These are phyloP conservation scores for Periparus ater DNA, from an alignment of 2,797 vertebrate species.

Conservation along the genomic window DNA sequence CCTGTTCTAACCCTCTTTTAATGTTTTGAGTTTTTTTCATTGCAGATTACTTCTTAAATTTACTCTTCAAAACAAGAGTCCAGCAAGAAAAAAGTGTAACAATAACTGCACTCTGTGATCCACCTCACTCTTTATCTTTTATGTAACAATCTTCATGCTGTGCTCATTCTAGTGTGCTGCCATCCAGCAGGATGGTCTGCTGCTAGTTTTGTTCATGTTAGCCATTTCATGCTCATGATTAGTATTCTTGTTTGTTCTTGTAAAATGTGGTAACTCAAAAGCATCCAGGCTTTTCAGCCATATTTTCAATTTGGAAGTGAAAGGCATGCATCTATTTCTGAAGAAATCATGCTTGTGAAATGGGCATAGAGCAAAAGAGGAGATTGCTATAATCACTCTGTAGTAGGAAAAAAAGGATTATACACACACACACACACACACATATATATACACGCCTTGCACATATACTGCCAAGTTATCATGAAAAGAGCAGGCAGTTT, in stretches of 20 bases:
- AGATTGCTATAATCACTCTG: not conserved
- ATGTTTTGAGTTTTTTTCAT: not conserved
- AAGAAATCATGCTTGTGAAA: not conserved
- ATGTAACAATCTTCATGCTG: not conserved
- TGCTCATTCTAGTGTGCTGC: not conserved
- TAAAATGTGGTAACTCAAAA: not conserved
- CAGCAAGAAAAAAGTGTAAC: not conserved
- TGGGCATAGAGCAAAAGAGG: not conserved
- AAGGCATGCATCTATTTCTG: not conserved
- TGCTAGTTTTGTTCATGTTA: not conserved
- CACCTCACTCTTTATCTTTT: not conserved
- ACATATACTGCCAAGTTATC: not conserved
- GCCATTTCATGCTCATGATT: not conserved
- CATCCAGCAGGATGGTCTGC: not conserved
- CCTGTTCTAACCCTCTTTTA: not conserved
- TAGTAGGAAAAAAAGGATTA: not conserved
- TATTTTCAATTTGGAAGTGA: not conserved
- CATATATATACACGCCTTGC: not conserved
- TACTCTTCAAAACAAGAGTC: not conserved
- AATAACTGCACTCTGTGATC: not conserved
- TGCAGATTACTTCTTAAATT: not conserved
- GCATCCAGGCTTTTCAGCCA: not conserved
- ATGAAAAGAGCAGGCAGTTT: not conserved
- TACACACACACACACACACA: not conserved
- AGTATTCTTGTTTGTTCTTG: not conserved